These are phyloP conservation scores for Anoplolepis gracilipes DNA, from an alignment of 1,140 invertebrate genomes.

Conservation along the genomic window DNA sequence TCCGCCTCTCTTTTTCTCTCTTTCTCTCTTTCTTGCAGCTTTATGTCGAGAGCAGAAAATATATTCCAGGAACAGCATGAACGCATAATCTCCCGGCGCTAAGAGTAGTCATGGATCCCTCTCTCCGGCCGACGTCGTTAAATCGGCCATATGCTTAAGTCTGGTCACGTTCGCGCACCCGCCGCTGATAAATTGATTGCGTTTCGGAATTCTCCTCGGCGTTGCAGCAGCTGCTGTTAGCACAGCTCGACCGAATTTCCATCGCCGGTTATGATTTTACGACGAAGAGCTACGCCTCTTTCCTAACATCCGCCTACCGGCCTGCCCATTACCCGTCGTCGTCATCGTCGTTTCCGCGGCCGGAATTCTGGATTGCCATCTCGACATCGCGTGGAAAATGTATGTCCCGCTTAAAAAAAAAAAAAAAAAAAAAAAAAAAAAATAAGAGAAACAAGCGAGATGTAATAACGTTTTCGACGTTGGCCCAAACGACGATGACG, in stretches of 20 bases:
- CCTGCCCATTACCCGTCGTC: not conserved
- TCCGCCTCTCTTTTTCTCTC: not conserved
- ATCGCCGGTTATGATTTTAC: conserved; percentile 59
- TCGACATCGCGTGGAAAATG: not conserved
- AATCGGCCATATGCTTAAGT: conserved; percentile 74
- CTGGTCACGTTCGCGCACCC: conserved; percentile 69
- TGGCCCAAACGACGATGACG: conserved; percentile 1
- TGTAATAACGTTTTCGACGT: conserved; percentile 31
- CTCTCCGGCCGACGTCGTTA: conserved; percentile 64
- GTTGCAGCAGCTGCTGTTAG: conserved; percentile 65
- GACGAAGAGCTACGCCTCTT: conserved; percentile 17
- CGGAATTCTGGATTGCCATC: not conserved
- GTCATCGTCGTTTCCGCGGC: not conserved
- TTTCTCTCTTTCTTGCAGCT: not conserved
- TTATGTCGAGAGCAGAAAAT: conserved; percentile 64
- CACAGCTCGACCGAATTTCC: conserved; percentile 53
- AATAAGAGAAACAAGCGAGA: not conserved
- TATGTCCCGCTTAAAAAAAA: too few species aligned
- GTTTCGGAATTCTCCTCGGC: conserved; percentile 65
- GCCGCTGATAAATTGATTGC: conserved; percentile 72
- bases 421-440: too few species aligned
- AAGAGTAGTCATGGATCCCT: conserved; percentile 70
- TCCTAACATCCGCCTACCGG: not conserved
- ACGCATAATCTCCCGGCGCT: conserved; percentile 67
- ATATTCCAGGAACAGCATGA: conserved; percentile 55